phyloP scores from a whole-genome alignment of 2,888 invertebrate genomes.

The Heliconius charithonia region DNA sequence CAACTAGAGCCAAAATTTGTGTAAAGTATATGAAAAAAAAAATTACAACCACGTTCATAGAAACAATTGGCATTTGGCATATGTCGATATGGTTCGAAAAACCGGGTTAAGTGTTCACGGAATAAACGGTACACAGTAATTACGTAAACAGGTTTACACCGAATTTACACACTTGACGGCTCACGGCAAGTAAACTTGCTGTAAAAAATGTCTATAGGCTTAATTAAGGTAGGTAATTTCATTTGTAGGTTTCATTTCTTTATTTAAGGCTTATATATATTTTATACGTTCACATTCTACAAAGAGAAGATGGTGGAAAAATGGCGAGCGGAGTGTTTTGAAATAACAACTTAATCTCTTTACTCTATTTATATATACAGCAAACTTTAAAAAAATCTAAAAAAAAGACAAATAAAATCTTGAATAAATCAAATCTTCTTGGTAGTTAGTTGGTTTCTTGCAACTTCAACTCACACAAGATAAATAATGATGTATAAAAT shows the following conservation, averaged over 20 bases:
- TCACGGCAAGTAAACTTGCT: conserved; percentile 9
- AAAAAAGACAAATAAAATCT: neutral
- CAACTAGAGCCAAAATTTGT: conserved; percentile 4
- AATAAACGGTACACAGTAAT: conserved; percentile 62
- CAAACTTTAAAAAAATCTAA: neutral
- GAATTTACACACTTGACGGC: conserved; percentile 23
- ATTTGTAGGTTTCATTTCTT: neutral
- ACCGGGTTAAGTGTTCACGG: conserved; percentile 57
- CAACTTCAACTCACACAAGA: neutral
- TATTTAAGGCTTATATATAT: neutral
- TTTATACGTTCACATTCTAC: neutral
- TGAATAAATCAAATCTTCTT: neutral
- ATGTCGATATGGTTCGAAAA: conserved; percentile 57
- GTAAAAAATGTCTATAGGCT: conserved; percentile 1
- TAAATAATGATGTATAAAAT: conserved; percentile 1
- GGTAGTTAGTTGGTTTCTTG: neutral
- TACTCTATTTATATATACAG: neutral
- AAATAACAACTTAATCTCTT: neutral
- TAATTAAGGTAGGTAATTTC: neutral
- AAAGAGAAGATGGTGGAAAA: neutral
- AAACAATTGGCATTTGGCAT: conserved; percentile 44
- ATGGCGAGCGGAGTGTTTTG: neutral
- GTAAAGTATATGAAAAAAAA: conserved; percentile 12
- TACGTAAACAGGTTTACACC: conserved; percentile 56
- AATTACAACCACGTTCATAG: conserved; percentile 43